Evolutionary conservation across 2,797 vertebrate genomes (phyloP).

Genomic region (Schizopygopsis pylzovi): DNA sequence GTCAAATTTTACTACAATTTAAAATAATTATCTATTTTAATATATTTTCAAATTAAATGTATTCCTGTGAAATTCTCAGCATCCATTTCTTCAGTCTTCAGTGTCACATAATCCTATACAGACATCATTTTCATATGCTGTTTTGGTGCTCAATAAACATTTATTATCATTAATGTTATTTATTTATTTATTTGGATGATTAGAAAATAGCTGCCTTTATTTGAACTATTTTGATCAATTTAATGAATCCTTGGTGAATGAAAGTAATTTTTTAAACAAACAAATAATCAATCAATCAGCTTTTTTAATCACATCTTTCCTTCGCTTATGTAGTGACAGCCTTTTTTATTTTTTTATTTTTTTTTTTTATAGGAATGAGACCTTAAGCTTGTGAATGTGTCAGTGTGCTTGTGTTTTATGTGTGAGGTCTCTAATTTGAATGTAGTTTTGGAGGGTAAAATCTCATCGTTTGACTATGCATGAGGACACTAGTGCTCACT

Average conservation of each 20-base stretch:
- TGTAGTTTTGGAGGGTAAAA: background rate
- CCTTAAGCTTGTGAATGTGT: background rate
- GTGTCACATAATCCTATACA: background rate
- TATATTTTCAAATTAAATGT: background rate
- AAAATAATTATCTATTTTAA: background rate
- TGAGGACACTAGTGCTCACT: background rate
- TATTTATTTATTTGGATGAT: background rate
- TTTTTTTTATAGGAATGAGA: background rate
- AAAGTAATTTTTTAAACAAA: background rate
- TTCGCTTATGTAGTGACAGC: background rate
- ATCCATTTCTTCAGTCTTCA: background rate
- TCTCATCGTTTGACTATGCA: background rate
- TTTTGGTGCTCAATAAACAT: background rate
- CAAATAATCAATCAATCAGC: too few relatives aligned
- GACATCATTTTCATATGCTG: background rate
- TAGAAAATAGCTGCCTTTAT: background rate
- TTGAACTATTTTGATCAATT: background rate
- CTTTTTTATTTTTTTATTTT: background rate
- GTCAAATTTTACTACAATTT: background rate
- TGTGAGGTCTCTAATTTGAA: background rate
- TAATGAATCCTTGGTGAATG: background rate
- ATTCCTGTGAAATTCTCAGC: background rate
- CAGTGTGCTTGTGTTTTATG: background rate
- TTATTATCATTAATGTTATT: background rate
- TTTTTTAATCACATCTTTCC: background rate